These are phyloP conservation scores for Nebria salina DNA, from an alignment of 2,888 invertebrate genomes.

Conservation along the genomic window DNA sequence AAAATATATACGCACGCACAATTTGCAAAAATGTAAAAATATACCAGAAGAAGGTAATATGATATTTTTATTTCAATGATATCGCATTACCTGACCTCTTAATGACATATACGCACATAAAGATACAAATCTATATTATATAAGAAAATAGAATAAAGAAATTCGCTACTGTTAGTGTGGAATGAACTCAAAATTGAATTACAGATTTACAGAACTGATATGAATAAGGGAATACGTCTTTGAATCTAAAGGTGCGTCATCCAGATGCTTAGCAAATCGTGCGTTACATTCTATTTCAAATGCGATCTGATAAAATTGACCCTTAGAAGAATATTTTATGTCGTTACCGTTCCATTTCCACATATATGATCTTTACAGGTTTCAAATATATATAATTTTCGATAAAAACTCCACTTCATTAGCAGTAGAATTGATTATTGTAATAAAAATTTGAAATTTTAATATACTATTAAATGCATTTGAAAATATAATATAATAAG, in stretches of 20 bases:
- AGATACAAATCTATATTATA: not conserved
- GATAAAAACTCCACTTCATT: too few species aligned
- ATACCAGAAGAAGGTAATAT: not conserved
- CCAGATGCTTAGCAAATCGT: slow-evolving; percentile 38
- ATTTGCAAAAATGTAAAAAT: not conserved
- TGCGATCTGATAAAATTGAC: slow-evolving; percentile 32
- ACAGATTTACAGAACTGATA: slow-evolving; percentile 30
- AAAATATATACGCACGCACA: too few species aligned
- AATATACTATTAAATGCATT: too few species aligned
- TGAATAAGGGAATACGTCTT: not conserved
- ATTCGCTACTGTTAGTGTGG: not conserved
- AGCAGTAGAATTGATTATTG: too few species aligned
- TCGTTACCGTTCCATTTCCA: not conserved
- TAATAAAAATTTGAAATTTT: too few species aligned
- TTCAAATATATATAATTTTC: not conserved
- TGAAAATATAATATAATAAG: too few species aligned
- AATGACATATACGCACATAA: not conserved
- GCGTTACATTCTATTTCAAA: slow-evolving; percentile 38
- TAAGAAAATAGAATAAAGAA: not conserved
- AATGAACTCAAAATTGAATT: slow-evolving; percentile 21
- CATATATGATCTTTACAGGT: not conserved
- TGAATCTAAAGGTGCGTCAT: slow-evolving; percentile 4
- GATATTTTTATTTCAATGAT: not conserved
- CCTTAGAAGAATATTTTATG: not conserved
- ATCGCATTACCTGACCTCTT: not conserved